These are phyloP conservation scores for Meta bourneti DNA, from an alignment of 2,888 invertebrate species.

Conservation along the genomic window DNA sequence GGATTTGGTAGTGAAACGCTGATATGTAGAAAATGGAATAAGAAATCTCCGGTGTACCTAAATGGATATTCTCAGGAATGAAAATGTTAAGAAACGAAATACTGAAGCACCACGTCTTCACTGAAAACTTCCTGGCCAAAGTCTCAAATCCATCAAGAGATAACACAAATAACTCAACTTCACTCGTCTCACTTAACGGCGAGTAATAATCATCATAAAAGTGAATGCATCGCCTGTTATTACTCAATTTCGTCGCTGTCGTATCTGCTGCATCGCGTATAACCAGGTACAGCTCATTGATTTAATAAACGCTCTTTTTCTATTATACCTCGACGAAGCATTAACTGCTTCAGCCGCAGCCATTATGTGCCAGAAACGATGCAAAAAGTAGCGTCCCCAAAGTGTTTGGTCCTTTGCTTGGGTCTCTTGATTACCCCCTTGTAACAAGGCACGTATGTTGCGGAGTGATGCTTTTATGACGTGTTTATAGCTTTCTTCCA, in stretches of 20 bases:
- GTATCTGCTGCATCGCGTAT: conserved; percentile 28
- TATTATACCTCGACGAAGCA: background rate
- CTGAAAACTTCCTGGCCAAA: too few species aligned
- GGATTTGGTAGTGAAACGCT: too few species aligned
- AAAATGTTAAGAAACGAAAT: too few species aligned
- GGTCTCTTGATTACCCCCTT: conserved; percentile 32
- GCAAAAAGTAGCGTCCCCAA: conserved; percentile 8
- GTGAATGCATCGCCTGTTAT: conserved; percentile 30
- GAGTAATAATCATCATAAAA: background rate
- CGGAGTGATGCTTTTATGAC: conserved; percentile 29
- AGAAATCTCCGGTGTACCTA: too few species aligned
- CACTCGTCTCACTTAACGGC: background rate
- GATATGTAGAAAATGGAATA: too few species aligned
- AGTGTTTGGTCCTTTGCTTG: conserved; percentile 15
- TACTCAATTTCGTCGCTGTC: conserved; percentile 13
- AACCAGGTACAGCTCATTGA: conserved; percentile 59
- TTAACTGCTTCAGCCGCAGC: background rate
- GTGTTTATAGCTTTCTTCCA: conserved; percentile 38
- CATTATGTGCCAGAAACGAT: conserved; percentile 31
- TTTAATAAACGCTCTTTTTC: conserved; percentile 55
- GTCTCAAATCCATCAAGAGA: too few species aligned
- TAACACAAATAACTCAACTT: too few species aligned
- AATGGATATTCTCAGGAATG: too few species aligned
- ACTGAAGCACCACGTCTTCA: too few species aligned
- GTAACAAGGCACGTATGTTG: conserved; percentile 37